Percentiles rank a stretch among this genome's conserved stretches.
Conservation (phyloP, 2,113 vertebrate genomes). For the Recurvirostra avosetta region DNA sequence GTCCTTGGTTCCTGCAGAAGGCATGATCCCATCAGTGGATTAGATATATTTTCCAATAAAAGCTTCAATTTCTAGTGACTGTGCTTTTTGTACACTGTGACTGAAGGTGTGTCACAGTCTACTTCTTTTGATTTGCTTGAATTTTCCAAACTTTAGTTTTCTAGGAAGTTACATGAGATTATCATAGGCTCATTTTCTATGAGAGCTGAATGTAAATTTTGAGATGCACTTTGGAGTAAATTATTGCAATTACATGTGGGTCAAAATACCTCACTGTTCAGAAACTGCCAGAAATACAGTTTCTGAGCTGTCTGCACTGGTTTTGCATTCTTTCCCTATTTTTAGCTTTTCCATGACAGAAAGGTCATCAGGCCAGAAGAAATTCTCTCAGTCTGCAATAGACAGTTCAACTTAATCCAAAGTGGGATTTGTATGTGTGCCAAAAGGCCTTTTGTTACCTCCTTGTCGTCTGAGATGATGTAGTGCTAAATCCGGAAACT, state of each 20-base stretch:
- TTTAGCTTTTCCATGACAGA: background rate
- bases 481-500: background rate
- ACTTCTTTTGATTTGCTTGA: background rate
- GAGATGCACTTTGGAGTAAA: background rate
- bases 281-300: background rate
- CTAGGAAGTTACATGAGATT: background rate
- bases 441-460: background rate
- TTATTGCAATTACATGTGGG: background rate
- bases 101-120: background rate
- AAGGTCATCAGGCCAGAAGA: background rate
- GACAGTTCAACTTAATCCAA: background rate
- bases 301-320: background rate
- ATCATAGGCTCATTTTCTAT: background rate
- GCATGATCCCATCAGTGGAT: background rate
- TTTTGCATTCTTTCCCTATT: background rate
- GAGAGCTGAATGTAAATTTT: background rate
- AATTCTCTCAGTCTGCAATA: background rate
- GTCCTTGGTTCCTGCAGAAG: background rate
- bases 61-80: background rate
- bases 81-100: background rate
- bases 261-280: background rate
- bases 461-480: background rate
- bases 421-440: background rate
- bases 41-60: background rate
- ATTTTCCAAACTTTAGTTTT: background rate